phyloP scores from a whole-genome alignment of 2,797 vertebrate species.

The Oreochromis mossambicus region DNA sequence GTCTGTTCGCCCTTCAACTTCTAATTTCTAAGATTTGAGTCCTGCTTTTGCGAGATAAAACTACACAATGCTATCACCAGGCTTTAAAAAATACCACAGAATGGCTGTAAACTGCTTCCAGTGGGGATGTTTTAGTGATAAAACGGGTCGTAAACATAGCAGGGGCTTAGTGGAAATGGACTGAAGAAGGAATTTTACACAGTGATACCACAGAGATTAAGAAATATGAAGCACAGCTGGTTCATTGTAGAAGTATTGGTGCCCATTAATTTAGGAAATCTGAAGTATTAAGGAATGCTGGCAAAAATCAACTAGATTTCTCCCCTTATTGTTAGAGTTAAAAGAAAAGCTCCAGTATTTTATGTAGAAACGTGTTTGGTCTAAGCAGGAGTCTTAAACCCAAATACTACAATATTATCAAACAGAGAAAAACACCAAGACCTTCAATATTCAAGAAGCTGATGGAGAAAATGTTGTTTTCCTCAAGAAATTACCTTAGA shows the following conservation, averaged over 20 bases:
- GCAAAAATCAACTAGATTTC: too few relatives aligned
- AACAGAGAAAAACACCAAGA: neutral
- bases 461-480: neutral
- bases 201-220: neutral
- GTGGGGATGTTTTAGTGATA: neutral
- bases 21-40: neutral
- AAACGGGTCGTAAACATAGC: neutral
- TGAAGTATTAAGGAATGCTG: neutral
- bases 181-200: neutral
- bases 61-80: neutral
- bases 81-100: neutral
- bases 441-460: neutral
- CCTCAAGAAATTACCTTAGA: neutral
- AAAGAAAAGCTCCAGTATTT: fast-evolving
- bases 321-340: neutral
- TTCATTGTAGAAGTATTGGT: neutral
- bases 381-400: neutral
- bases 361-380: neutral
- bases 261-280: neutral
- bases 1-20: neutral
- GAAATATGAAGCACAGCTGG: neutral
- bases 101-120: neutral
- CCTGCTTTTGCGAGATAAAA: neutral
- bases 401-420: neutral
- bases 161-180: neutral